A percentile compares a stretch with the other conserved stretches of the same genome.
phyloP scores from a whole-genome alignment of 2,113 vertebrate species.

The Trematocara stigmaticum region DNA sequence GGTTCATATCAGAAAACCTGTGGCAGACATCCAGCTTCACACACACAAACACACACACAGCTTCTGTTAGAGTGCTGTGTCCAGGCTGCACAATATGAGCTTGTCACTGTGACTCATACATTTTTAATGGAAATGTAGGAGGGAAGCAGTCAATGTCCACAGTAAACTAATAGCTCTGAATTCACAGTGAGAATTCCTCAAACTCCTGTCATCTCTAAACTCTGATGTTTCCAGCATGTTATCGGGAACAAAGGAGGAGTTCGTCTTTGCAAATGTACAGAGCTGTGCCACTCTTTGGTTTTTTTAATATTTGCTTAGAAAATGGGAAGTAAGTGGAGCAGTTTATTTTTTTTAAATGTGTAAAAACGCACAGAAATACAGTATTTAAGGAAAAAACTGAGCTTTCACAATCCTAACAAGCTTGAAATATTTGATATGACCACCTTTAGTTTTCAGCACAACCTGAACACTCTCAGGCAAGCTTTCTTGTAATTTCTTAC shows the following conservation, averaged over 20 bases:
- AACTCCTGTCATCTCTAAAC: not conserved
- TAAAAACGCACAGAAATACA: not conserved
- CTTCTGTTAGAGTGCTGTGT: conserved; percentile 22
- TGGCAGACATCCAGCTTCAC: conserved; percentile 19
- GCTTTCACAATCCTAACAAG: not conserved
- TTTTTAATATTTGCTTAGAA: not conserved
- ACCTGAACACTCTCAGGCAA: not conserved
- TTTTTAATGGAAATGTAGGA: conserved; percentile 46
- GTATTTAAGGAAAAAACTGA: not conserved
- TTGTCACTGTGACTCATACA: conserved; percentile 30
- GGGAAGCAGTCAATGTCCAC: conserved; percentile 22
- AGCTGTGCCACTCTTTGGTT: not conserved
- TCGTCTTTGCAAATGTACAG: not conserved
- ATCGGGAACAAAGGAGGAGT: not conserved
- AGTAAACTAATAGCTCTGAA: conserved; percentile 33
- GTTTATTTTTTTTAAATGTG: not conserved
- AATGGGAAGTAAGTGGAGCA: not conserved
- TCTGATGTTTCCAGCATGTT: not conserved
- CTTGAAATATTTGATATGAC: not conserved
- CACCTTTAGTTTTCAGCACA: not conserved
- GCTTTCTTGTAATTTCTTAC: not conserved
- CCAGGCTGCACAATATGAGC: conserved; percentile 19
- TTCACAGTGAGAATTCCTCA: conserved; percentile 24
- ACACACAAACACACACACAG: not conserved
- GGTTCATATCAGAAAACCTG: conserved; percentile 27